These are phyloP conservation scores for Stylophora pistillata DNA, from an alignment of 64 coral and sea anemone genomes.

Conservation along the genomic window DNA sequence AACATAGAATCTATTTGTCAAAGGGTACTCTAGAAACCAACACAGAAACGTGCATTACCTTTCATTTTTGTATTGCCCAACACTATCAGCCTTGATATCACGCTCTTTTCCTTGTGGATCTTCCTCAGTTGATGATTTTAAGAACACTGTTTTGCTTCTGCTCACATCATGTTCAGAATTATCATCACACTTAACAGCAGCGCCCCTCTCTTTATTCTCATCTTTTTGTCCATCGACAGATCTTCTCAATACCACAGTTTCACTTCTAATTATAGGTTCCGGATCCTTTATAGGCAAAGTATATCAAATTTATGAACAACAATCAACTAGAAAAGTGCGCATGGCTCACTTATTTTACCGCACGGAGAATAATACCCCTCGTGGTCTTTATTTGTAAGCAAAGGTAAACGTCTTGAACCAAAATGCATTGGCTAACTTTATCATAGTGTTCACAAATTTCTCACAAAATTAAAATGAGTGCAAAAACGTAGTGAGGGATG, in stretches of 20 bases:
- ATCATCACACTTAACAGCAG: background rate
- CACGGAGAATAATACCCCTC: too few relatives aligned
- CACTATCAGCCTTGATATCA: background rate
- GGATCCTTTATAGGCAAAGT: constrained; percentile 1
- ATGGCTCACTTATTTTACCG: too few relatives aligned
- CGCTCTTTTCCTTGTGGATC: background rate
- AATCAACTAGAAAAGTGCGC: too few relatives aligned
- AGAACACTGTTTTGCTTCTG: constrained; percentile 12
- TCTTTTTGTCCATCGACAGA: constrained; percentile 36
- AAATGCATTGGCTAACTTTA: too few relatives aligned
- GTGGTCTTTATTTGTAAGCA: too few relatives aligned
- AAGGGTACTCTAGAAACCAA: background rate
- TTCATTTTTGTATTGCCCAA: background rate
- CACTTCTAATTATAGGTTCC: constrained; percentile 73
- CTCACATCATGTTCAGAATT: background rate
- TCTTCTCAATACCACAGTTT: constrained; percentile 67
- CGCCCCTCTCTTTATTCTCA: background rate
- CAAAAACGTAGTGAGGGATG: too few relatives aligned
- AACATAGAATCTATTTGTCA: background rate
- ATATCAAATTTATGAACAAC: too few relatives aligned
- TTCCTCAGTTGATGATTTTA: background rate
- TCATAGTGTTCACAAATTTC: too few relatives aligned
- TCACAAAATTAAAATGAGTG: too few relatives aligned
- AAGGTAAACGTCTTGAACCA: too few relatives aligned
- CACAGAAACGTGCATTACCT: background rate